Percentiles rank a stretch among this genome's conserved stretches.
These are phyloP conservation scores for Eonycteris spelaea DNA, from an alignment of 2,113 vertebrate species.

Conservation along the genomic window DNA sequence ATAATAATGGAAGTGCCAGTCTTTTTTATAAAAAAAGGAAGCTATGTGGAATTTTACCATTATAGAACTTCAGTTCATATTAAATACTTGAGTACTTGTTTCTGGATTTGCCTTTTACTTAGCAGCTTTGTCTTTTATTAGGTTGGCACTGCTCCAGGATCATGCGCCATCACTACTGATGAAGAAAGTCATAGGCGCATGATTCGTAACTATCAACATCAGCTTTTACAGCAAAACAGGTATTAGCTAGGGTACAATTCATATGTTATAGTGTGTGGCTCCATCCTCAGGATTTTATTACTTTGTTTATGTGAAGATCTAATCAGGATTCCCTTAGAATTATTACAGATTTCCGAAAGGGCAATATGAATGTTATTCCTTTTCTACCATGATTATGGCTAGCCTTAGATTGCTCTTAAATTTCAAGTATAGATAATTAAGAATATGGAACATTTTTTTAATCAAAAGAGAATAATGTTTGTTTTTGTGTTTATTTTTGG, in stretches of 20 bases:
- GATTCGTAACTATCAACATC: constrained; percentile 87
- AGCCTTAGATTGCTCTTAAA: neutral
- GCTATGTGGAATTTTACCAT: neutral
- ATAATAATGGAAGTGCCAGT: neutral
- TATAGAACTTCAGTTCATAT: neutral
- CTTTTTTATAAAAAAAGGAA: neutral
- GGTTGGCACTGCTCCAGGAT: constrained; percentile 24
- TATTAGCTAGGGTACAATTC: constrained; percentile 59
- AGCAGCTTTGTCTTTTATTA: constrained; percentile 59
- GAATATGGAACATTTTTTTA: neutral
- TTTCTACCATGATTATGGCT: neutral
- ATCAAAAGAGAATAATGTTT: constrained; percentile 5
- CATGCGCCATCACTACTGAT: constrained; percentile 15
- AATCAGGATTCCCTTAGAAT: neutral
- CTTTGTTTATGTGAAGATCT: constrained; percentile 12
- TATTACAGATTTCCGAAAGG: neutral
- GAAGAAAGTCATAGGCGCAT: constrained; percentile 77
- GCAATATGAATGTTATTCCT: neutral
- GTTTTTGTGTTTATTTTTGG: constrained; percentile 52
- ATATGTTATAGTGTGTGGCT: constrained; percentile 4
- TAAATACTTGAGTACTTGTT: neutral
- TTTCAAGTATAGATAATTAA: constrained; percentile 18
- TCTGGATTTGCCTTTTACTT: constrained; percentile 46
- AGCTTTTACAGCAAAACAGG: constrained; percentile 90
- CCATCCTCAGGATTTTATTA: constrained; percentile 13